phyloP scores from a whole-genome alignment of 1,140 invertebrate genomes.

The Lasioglossum baleicum region DNA sequence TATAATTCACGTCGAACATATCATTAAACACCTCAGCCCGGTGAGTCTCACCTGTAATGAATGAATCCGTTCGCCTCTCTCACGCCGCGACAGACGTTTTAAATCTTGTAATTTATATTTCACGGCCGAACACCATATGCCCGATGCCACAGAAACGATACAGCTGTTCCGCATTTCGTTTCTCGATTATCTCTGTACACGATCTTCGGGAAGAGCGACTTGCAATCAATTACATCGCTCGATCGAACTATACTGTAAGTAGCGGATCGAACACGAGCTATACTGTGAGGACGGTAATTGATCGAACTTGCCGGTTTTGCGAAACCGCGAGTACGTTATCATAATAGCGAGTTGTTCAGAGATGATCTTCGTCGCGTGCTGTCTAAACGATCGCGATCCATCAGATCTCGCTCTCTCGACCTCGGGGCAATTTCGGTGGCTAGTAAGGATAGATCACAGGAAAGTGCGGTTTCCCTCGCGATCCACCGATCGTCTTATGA shows the following conservation, averaged over 20 bases:
- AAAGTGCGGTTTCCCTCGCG: not conserved
- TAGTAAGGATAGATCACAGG: not conserved
- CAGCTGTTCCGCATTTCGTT: not conserved
- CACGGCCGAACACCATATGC: no score
- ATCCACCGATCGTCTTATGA: not conserved
- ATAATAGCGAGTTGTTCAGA: slow-evolving; percentile 75
- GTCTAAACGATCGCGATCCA: not conserved
- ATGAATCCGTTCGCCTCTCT: no score
- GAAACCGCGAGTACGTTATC: slow-evolving; percentile 22
- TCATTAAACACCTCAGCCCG: no score
- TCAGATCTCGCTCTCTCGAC: no score
- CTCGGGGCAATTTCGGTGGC: slow-evolving; percentile 4
- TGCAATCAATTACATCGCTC: not conserved
- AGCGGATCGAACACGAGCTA: not conserved
- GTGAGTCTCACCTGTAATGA: no score
- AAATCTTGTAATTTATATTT: no score
- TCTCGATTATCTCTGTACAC: not conserved
- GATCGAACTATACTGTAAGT: not conserved
- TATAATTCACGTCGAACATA: no score
- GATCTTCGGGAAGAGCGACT: not conserved
- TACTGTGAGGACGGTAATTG: no score
- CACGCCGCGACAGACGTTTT: no score
- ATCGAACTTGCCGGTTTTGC: no score
- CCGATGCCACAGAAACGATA: no score
- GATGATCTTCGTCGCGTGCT: slow-evolving; percentile 32